phyloP scores from a whole-genome alignment of 2,888 invertebrate genomes.

The Sarcophaga variegata region DNA sequence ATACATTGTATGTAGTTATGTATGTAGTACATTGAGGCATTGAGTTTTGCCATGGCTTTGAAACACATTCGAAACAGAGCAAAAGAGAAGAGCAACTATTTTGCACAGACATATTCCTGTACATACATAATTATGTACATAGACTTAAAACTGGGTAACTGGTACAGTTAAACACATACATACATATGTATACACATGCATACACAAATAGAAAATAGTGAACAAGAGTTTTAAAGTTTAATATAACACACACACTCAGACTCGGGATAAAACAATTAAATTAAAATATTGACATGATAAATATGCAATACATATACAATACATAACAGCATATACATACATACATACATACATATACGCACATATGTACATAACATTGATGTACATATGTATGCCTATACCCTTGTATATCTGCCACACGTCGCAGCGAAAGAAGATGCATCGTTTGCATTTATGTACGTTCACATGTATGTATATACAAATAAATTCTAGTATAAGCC shows the following conservation, averaged over 20 bases:
- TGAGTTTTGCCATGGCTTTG: constrained; percentile 53
- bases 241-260: background rate
- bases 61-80: constrained; percentile 13
- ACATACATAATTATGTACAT: background rate
- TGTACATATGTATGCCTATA: constrained; percentile 14
- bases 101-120: background rate
- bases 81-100: background rate
- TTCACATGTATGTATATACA: background rate
- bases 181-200: background rate
- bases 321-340: background rate
- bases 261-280: background rate
- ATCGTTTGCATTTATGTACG: background rate
- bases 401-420: background rate
- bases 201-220: background rate
- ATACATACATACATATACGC: background rate
- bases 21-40: constrained; percentile 15
- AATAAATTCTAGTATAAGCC: constrained; percentile 7
- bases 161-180: constrained; percentile 5
- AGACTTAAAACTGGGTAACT: background rate
- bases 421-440: background rate
- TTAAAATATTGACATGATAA: too few relatives aligned
- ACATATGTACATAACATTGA: background rate
- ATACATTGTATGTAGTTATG: background rate
- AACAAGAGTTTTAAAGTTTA: too few relatives aligned
- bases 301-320: background rate